A percentile compares a stretch with the other conserved stretches of the same genome.
These are phyloP conservation scores for Telmatherina bonti DNA, from an alignment of 2,797 vertebrate genomes.

Conservation along the genomic window DNA sequence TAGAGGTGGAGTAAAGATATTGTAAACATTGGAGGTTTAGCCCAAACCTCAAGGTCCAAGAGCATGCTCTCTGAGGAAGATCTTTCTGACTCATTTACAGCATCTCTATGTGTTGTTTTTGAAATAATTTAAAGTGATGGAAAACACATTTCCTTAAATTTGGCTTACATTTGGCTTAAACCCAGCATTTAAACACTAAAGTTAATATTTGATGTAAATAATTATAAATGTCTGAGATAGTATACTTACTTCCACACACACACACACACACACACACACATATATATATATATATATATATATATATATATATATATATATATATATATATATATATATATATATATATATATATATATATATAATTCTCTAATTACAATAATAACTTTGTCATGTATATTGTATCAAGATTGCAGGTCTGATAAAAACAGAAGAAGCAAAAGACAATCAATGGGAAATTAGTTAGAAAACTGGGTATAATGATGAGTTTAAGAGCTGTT, in stretches of 20 bases:
- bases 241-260: no score
- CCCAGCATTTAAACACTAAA: neutral
- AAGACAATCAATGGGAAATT: neutral
- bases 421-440: no score
- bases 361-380: neutral
- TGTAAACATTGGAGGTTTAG: slow-evolving; percentile 6
- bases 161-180: neutral
- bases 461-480: neutral
- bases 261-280: no score
- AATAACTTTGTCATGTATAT: neutral
- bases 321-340: no score
- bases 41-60: neutral
- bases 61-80: neutral
- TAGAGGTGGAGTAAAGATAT: neutral
- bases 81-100: neutral
- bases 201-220: no score
- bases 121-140: neutral
- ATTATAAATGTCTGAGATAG: no score
- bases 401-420: no score
- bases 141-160: neutral
- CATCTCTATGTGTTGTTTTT: neutral
- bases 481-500: neutral
- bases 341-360: neutral
- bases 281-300: no score
- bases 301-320: no score